Conservation (phyloP, 64 coral and sea anemone genomes). For the Hydrozoanthus tunicans region DNA sequence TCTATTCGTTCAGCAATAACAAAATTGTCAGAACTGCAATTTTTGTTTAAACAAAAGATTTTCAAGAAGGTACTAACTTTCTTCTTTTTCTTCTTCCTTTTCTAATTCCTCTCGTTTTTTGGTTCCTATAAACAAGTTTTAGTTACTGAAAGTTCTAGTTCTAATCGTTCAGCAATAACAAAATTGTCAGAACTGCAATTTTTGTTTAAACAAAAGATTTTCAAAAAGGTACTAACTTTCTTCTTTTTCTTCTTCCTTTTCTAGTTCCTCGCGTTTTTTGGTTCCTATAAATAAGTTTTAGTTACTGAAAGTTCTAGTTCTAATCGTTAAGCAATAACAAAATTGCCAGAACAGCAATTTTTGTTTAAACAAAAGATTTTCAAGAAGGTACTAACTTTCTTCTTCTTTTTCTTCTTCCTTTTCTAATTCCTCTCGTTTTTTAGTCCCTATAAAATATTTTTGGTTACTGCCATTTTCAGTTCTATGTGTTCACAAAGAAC, state of each 20-base stretch:
- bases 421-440: slow-evolving; percentile 15
- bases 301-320: background rate
- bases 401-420: background rate
- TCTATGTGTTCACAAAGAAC: background rate
- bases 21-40: background rate
- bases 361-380: background rate
- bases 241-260: background rate
- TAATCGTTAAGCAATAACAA: background rate
- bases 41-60: background rate
- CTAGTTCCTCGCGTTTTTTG: slow-evolving; percentile 18
- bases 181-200: background rate
- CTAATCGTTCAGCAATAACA: background rate
- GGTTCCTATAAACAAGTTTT: background rate
- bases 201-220: background rate
- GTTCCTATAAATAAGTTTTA: background rate
- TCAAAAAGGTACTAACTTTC: slow-evolving; percentile 12
- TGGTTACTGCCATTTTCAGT: background rate
- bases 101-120: slow-evolving; percentile 29
- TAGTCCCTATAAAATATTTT: background rate
- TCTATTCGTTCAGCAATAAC: background rate
- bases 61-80: slow-evolving; percentile 14
- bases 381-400: slow-evolving; percentile 15
- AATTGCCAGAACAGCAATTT: background rate
- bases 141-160: background rate
- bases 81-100: background rate